Evolutionary conservation across 2,888 invertebrate species (phyloP).

Genomic region (Amblyjoppa fuscipennis): DNA sequence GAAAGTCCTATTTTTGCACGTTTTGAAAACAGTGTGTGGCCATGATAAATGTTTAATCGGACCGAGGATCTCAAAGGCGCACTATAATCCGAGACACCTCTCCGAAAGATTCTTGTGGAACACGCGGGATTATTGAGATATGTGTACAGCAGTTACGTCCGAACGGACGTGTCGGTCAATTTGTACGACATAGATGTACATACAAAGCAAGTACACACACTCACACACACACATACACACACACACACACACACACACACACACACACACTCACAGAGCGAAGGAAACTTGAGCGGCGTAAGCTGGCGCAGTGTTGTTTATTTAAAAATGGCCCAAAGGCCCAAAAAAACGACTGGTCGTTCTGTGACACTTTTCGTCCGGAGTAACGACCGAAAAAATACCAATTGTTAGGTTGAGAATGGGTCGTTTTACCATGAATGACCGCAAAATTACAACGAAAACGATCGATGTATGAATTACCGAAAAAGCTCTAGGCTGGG

Average conservation of each 20-base stretch:
- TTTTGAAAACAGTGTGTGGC: background rate
- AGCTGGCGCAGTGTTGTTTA: conserved; percentile 24
- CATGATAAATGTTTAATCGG: conserved; percentile 71
- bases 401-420: too few relatives aligned
- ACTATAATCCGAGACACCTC: background rate
- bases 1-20: conserved; percentile 5
- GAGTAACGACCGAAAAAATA: too few relatives aligned
- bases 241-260: too few relatives aligned
- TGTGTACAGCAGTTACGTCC: conserved; percentile 17
- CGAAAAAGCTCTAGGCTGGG: too few relatives aligned
- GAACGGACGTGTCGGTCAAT: background rate
- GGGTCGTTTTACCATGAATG: too few relatives aligned
- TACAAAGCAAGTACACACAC: too few relatives aligned
- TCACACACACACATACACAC: background rate
- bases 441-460: too few relatives aligned
- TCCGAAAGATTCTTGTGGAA: background rate
- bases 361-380: too few relatives aligned
- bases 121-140: background rate
- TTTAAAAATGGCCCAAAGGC: conserved; percentile 20
- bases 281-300: conserved; percentile 48
- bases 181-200: background rate
- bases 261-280: background rate
- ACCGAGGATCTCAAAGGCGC: conserved; percentile 34
- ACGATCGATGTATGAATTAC: too few relatives aligned
- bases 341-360: too few relatives aligned